A percentile compares a stretch with the other conserved stretches of the same genome.
Conservation (phyloP, 2,888 invertebrate genomes). For the Dryadula phaetusa region DNA sequence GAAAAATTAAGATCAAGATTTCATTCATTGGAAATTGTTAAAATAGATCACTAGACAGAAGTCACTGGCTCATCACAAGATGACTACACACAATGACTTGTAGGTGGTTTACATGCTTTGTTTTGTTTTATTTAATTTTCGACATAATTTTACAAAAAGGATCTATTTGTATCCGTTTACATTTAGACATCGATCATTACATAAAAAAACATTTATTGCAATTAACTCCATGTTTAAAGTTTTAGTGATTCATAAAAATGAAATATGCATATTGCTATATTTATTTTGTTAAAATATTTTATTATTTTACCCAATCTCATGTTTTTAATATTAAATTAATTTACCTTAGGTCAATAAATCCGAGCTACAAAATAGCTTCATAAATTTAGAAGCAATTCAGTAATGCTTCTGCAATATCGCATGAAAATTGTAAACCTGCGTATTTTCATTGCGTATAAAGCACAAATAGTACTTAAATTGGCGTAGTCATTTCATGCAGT, state of each 20-base stretch:
- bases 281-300: not conserved
- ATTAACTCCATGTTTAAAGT: too few species aligned
- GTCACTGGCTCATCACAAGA: slow-evolving; percentile 7
- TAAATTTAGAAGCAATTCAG: slow-evolving; percentile 26
- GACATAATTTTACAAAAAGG: not conserved
- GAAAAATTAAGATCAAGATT: slow-evolving; percentile 5
- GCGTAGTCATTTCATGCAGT: slow-evolving; percentile 42
- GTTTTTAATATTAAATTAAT: not conserved
- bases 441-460: slow-evolving; percentile 30
- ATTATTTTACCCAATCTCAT: not conserved
- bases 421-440: slow-evolving; percentile 23
- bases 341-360: slow-evolving; percentile 9
- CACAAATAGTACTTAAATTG: slow-evolving; percentile 37
- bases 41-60: slow-evolving; percentile 8
- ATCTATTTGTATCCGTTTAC: not conserved
- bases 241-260: not conserved
- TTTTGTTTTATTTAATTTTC: not conserved
- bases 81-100: slow-evolving; percentile 2
- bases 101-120: not conserved
- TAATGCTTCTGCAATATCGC: slow-evolving; percentile 22
- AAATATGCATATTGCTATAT: not conserved
- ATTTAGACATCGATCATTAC: not conserved
- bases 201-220: not conserved
- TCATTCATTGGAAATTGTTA: slow-evolving; percentile 7
- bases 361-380: slow-evolving; percentile 15